Base-by-base conservation (phyloP, 2,797 vertebrate genomes). In the Benthosema pterotum region DNA sequence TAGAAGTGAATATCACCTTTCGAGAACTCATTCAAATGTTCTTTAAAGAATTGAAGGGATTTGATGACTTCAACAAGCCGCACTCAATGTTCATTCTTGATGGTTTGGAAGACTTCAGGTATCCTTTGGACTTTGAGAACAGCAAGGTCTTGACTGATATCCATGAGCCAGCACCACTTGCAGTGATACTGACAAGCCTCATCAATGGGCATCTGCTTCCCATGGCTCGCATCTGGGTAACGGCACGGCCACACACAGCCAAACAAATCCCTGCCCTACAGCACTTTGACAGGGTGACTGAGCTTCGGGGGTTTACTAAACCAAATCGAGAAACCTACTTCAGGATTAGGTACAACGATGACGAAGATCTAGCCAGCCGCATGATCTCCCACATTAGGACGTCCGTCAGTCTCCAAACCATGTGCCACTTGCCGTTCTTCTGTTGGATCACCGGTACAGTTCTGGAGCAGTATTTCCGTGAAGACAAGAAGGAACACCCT, bases 181-280 rank as follows among this genome's bases (percentile, higher is more conserved):
- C 55, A 0, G 18, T 49, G 5, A 17, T 68, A 14, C 25, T 68
- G 52, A 61, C 18, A 1, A 68, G 60, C 52, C 65, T 68, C 0
- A 61, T 68, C 52, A 2, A 2, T 0, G 58, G 65, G 11, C 49
- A 61, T 61, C 65, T 61, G 51, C 52, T 67, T 60, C 65, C 57
- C n/a, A 61, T 57, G 25, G 43, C 65, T 48, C 65, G 38, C n/a
- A 42, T 61, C 43, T 67, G 57, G 65, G 61, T 67, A 13, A 67
- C 65, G 43, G 43, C 65, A 25, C 60, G 65, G 55, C 58, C 58
- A 9, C 45, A 13, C 2, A 7, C 45, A 7, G 45, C 1, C 45
- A 13, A n/a, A 13, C 45, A 3, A 12, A 13, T 46, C 45, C 45
- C 45, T 13, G 12, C 45, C 3, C 22, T 25, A 25, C 3, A n/a